Conservation (phyloP, 1,140 invertebrate species). For the Macrosteles quadrilineatus region DNA sequence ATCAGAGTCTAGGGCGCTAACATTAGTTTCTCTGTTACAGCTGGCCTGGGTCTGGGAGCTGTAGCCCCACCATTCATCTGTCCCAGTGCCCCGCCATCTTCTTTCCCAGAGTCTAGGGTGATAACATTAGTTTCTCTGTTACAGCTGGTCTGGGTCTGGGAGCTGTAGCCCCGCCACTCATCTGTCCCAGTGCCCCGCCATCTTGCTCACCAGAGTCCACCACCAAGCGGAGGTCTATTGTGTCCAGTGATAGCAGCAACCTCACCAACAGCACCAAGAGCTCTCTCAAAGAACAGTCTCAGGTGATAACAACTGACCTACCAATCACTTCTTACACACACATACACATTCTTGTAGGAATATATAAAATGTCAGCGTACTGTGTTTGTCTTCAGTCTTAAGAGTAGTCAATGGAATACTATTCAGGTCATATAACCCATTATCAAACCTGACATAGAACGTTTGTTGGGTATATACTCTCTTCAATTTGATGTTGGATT, state of each 20-base stretch:
- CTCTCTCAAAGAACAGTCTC: conserved; percentile 53
- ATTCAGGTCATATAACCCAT: no score
- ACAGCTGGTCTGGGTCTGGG: background rate
- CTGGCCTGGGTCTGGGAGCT: background rate
- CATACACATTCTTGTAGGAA: no score
- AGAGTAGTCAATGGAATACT: no score
- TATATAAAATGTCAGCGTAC: no score
- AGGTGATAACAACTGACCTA: conserved; percentile 23
- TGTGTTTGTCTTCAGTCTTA: no score
- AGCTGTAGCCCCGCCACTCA: background rate
- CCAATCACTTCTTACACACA: no score
- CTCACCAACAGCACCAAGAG: conserved; percentile 66
- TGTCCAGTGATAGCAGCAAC: conserved; percentile 72
- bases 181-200: conserved; percentile 38
- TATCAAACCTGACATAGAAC: no score
- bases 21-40: background rate
- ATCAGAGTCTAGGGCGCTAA: conserved; percentile 61
- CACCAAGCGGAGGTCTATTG: conserved; percentile 68
- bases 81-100: conserved; percentile 37
- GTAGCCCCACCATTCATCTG: conserved; percentile 17
- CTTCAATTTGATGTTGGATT: no score
- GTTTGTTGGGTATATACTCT: no score
- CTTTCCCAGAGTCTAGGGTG: conserved; percentile 57
- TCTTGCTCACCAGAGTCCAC: conserved; percentile 55
- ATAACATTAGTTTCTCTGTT: no score